Conservation (phyloP, 2,888 invertebrate species). For the Allacma fusca region DNA sequence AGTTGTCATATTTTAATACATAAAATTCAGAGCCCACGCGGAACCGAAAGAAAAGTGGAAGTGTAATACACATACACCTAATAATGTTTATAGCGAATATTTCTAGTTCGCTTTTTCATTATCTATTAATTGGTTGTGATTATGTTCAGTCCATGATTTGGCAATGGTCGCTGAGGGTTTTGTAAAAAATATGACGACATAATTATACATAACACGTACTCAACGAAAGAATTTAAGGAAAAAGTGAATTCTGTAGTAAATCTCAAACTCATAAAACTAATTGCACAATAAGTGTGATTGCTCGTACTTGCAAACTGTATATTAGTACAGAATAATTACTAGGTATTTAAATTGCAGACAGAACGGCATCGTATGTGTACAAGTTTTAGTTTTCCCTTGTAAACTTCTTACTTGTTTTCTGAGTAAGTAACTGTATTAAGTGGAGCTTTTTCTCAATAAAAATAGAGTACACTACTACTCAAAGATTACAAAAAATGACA, state of each 20-base stretch:
- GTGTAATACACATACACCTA: neutral
- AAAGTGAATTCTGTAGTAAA: neutral
- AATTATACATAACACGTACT: neutral
- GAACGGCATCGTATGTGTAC: neutral
- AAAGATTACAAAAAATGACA: neutral
- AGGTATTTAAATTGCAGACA: neutral
- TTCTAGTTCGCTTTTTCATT: neutral
- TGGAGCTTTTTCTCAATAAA: neutral
- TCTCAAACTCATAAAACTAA: too few species aligned
- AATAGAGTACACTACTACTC: neutral
- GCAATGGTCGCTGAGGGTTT: conserved; percentile 27
- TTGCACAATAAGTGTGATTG: too few species aligned
- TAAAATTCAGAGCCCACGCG: neutral
- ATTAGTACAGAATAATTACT: neutral
- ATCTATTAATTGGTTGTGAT: conserved; percentile 20
- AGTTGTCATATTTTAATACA: neutral
- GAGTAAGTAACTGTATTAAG: neutral
- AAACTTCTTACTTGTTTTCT: neutral
- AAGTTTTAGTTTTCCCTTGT: neutral
- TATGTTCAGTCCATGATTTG: conserved; percentile 31
- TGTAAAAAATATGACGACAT: neutral
- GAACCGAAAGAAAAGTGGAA: neutral
- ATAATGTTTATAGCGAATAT: neutral
- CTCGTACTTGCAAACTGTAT: too few species aligned
- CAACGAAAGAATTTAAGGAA: neutral